Evolutionary conservation across 2,888 invertebrate species (phyloP), one percentile per base, ranked within the genome.

Genomic region (Pyrrhia umbra): DNA sequence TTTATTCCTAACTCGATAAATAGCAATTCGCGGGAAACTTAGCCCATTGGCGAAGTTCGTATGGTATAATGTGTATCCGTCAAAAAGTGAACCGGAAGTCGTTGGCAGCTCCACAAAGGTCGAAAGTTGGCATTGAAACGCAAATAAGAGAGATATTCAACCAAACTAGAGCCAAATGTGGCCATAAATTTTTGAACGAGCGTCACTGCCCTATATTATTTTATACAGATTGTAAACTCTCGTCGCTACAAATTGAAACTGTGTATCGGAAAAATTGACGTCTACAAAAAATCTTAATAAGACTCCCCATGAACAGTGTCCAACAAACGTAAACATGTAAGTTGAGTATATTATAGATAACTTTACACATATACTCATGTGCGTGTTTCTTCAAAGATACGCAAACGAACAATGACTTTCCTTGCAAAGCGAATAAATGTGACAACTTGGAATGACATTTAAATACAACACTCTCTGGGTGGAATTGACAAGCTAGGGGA

Each of bases 141-240:
- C 78, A 81, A 85, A 85, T 84, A 84, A 81, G 80, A 82, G 73
- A 78, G 69, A 82, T 77, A 80, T 82, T 81, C 67, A 72, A 76
- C 70, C 73, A 75, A 75, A 72, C 78, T 66, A 79, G 83, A 83
- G 87, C 88, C 88, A 90, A 90, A 90, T 89, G 84, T 74, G 75
- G 77, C 62, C 73, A 85, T 89, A 88, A 84, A 85, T 83, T 81
- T 80, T 67, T 65, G 43, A 70, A 79, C 61, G 56, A 57, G 63
- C 60, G 65, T 60, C 61, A 68, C 57, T 71, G 57, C 55, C 39
- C 51, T 52, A 49, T 67, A 73, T 69, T n/a, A n/a, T n/a, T n/a
- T 68, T 71, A 55, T 50, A 67, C 49, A 64, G 50, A 66, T 72
- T 45, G 60, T 78, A 61, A 59, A 66, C 56, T 65, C 68, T 39